Conservation (phyloP, 2,888 invertebrate species). For the Habrosyne pyritoides region DNA sequence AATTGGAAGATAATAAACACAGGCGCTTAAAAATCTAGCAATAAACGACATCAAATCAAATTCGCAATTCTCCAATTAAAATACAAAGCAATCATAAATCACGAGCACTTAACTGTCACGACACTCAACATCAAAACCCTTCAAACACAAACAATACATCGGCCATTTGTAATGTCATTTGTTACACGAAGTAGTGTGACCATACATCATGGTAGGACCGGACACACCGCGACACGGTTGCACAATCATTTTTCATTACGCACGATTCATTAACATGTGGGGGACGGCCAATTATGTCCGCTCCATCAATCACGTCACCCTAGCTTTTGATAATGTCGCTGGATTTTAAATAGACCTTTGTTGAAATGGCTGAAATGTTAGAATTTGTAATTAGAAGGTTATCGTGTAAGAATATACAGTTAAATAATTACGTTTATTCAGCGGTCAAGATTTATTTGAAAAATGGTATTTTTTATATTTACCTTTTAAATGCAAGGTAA, state of each 20-base stretch:
- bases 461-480: too few relatives aligned
- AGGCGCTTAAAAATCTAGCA: background rate
- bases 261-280: conserved; percentile 79
- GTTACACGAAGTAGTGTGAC: conserved; percentile 60
- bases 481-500: too few relatives aligned
- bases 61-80: background rate
- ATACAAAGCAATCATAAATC: conserved; percentile 11
- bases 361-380: background rate
- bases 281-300: conserved; percentile 76
- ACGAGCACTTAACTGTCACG: conserved; percentile 14
- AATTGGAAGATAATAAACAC: too few relatives aligned
- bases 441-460: too few relatives aligned
- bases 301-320: conserved; percentile 74
- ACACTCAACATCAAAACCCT: conserved; percentile 33
- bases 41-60: background rate
- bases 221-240: conserved; percentile 50
- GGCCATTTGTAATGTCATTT: conserved; percentile 53
- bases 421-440: too few relatives aligned
- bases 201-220: conserved; percentile 54
- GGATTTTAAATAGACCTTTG: background rate
- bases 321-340: conserved; percentile 57
- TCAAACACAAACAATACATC: conserved; percentile 36
- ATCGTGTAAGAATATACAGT: background rate
- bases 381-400: background rate
- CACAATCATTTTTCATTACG: conserved; percentile 79